These are phyloP conservation scores for Trichoplusia ni DNA, from an alignment of 1,140 invertebrate species.

Conservation along the genomic window DNA sequence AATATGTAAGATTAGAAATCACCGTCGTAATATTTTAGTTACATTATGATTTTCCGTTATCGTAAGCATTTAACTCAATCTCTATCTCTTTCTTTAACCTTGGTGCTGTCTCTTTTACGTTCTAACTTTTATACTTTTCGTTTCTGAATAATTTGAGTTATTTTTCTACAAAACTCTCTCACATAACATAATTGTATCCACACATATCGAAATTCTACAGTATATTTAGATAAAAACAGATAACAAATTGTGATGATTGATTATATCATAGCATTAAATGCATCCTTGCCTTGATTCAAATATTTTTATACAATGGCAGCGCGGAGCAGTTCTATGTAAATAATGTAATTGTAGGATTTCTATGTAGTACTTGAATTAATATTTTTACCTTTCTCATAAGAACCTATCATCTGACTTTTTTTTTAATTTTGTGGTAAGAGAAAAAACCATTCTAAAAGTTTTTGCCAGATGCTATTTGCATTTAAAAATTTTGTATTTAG, in stretches of 20 bases:
- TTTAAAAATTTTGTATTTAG: background rate
- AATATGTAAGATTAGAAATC: background rate
- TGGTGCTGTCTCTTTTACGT: conserved; percentile 14
- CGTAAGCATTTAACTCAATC: background rate
- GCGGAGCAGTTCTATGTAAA: conserved; percentile 31
- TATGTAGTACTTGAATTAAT: conserved; percentile 25
- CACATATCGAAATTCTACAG: conserved; percentile 33
- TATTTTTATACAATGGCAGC: conserved; percentile 13
- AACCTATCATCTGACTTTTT: no score
- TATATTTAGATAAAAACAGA: conserved; percentile 18
- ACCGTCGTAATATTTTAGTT: background rate
- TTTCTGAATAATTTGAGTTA: background rate
- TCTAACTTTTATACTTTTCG: background rate
- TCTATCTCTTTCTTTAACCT: background rate
- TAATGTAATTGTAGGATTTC: conserved; percentile 17
- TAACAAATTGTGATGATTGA: conserved; percentile 27
- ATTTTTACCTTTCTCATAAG: no score
- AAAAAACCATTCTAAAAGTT: background rate
- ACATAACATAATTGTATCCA: background rate
- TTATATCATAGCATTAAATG: conserved; percentile 68
- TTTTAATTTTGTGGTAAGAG: background rate
- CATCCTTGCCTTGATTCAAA: conserved; percentile 53
- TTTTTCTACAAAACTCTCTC: background rate
- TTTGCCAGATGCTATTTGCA: background rate
- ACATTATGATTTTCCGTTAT: background rate